Conservation (phyloP, 2,888 invertebrate species). For the Leptogaster cylindrica region DNA sequence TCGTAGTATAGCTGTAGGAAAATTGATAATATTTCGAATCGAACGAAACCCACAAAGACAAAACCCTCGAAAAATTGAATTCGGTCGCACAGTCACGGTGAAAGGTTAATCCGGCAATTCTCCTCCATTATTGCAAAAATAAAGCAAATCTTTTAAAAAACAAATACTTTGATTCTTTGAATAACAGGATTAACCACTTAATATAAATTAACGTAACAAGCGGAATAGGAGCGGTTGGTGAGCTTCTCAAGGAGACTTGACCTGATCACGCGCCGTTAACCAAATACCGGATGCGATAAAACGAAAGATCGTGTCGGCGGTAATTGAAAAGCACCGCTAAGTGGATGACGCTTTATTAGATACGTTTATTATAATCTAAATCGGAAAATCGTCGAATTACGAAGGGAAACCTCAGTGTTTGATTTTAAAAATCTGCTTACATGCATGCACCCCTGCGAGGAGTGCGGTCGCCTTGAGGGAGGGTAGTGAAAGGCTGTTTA, state of each 20-base stretch:
- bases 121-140: not conserved
- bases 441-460: not conserved
- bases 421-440: slow-evolving; percentile 14
- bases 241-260: slow-evolving; percentile 14
- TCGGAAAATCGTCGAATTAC: not conserved
- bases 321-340: slow-evolving; percentile 28
- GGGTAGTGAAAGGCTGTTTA: slow-evolving; percentile 35
- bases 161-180: not conserved
- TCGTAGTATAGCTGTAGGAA: no score
- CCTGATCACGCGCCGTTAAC: slow-evolving; percentile 25
- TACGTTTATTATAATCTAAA: not conserved
- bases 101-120: not conserved
- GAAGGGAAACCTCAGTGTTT: slow-evolving; percentile 31
- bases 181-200: slow-evolving; percentile 3
- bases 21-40: not conserved
- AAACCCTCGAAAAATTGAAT: not conserved
- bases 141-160: not conserved
- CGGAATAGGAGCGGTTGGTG: not conserved
- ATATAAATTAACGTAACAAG: slow-evolving; percentile 4
- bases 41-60: no score
- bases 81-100: not conserved
- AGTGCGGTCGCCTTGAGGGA: not conserved
- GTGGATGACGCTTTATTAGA: not conserved
- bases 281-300: slow-evolving; percentile 33
- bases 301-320: not conserved